These are phyloP conservation scores for Syrphus vitripennis DNA, from an alignment of 2,888 invertebrate genomes.

Conservation along the genomic window DNA sequence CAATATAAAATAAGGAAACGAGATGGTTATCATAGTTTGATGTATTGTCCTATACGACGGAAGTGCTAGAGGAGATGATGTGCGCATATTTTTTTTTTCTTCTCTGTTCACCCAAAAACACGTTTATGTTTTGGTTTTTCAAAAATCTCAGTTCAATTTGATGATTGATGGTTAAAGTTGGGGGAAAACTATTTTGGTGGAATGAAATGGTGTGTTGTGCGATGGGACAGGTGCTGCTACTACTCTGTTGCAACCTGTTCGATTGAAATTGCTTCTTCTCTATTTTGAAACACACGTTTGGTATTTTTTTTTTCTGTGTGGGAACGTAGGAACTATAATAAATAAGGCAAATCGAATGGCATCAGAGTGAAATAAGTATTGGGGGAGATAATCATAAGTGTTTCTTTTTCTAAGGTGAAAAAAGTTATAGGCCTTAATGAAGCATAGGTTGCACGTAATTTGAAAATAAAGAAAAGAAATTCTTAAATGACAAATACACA, in stretches of 20 bases:
- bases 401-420: not conserved
- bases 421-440: not conserved
- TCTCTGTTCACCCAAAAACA: not conserved
- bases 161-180: constrained; percentile 11
- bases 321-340: constrained; percentile 1
- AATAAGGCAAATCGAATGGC: constrained; percentile 4
- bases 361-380: no score
- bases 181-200: not conserved
- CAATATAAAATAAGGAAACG: constrained; percentile 61
- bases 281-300: constrained; percentile 2
- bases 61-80: constrained; percentile 62
- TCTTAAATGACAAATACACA: not conserved
- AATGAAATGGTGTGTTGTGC: not conserved
- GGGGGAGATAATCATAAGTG: not conserved
- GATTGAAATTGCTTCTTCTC: not conserved
- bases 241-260: constrained; percentile 30
- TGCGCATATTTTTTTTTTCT: constrained; percentile 1
- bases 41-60: constrained; percentile 61
- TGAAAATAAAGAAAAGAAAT: not conserved
- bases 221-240: constrained; percentile 36
- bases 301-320: constrained; percentile 30
- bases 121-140: not conserved
- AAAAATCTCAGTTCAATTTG: constrained; percentile 35
- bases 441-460: not conserved
- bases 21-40: constrained; percentile 64